Evolutionary conservation across 2,888 invertebrate species (phyloP).

Genomic region (Epirrita christyi): DNA sequence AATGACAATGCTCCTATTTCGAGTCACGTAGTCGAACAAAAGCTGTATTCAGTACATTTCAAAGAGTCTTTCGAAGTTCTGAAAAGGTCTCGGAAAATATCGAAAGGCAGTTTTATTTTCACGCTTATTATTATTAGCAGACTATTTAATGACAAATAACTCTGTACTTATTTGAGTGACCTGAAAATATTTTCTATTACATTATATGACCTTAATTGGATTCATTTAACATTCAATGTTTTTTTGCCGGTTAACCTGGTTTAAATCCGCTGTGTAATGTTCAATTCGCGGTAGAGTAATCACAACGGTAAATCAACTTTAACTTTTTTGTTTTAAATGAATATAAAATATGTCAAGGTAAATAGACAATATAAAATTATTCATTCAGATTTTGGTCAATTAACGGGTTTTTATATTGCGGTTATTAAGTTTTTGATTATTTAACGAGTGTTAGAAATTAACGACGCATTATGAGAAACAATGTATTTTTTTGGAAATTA

Average conservation of each 20-base stretch:
- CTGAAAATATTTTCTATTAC: no score
- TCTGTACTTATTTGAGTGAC: no score
- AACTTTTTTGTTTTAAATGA: conserved; percentile 19
- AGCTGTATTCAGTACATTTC: background rate
- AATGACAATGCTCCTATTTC: conserved; percentile 1
- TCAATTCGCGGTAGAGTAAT: conserved; percentile 13
- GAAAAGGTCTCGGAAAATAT: no score
- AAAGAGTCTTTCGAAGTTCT: background rate
- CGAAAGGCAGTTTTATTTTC: no score
- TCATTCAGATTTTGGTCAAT: conserved; percentile 40
- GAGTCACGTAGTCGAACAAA: conserved; percentile 2
- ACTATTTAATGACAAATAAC: no score
- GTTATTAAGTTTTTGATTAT: conserved; percentile 19
- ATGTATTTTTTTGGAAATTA: conserved; percentile 4
- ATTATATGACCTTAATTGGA: no score
- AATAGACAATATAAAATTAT: conserved; percentile 34
- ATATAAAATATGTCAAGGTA: conserved; percentile 36
- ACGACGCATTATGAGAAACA: background rate
- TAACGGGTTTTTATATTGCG: conserved; percentile 37
- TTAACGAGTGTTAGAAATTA: conserved; percentile 10
- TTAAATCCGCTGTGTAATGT: background rate
- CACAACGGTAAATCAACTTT: conserved; percentile 19
- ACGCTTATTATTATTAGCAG: no score
- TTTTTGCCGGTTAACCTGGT: conserved; percentile 10
- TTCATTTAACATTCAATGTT: background rate